These are phyloP conservation scores for Agrenia bidenticulata DNA, from an alignment of 2,888 invertebrate species.

Conservation along the genomic window DNA sequence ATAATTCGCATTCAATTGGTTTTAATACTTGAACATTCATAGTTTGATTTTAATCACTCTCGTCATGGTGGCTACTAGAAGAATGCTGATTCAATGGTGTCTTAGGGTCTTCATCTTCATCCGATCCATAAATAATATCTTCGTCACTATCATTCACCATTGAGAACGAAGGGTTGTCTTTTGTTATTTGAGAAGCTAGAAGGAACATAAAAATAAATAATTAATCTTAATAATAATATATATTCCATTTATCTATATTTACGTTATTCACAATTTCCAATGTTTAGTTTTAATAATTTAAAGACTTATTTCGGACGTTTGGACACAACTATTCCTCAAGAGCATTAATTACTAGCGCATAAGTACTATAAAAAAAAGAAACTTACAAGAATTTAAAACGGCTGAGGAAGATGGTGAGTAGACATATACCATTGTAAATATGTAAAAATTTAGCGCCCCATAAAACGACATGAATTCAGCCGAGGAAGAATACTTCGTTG, in stretches of 20 bases:
- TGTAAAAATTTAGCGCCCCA: constrained; percentile 87
- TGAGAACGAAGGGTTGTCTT: constrained; percentile 96
- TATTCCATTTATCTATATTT: constrained; percentile 6
- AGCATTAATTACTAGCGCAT: no score
- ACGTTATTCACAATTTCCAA: constrained; percentile 13
- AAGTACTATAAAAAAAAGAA: background rate
- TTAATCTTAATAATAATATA: constrained; percentile 8
- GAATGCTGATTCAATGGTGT: constrained; percentile 65
- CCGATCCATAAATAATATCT: constrained; percentile 91
- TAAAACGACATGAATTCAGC: constrained; percentile 95
- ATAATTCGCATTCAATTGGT: no score
- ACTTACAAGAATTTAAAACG: constrained; percentile 44
- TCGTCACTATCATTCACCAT: constrained; percentile 99
- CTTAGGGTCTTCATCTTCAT: constrained; percentile 61
- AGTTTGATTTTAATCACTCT: constrained; percentile 48
- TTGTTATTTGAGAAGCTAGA: constrained; percentile 76
- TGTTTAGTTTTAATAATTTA: constrained; percentile 5
- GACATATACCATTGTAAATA: constrained; percentile 91
- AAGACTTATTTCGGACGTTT: no score
- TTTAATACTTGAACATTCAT: no score
- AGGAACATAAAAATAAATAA: no score
- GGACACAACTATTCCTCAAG: no score
- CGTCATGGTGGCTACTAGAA: constrained; percentile 45
- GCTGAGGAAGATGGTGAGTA: constrained; percentile 60
- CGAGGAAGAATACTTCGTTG: constrained; percentile 84